A percentile compares a stretch with the other conserved stretches of the same genome.
Conservation (phyloP, 2,113 vertebrate genomes). For the Calidris pygmaea region DNA sequence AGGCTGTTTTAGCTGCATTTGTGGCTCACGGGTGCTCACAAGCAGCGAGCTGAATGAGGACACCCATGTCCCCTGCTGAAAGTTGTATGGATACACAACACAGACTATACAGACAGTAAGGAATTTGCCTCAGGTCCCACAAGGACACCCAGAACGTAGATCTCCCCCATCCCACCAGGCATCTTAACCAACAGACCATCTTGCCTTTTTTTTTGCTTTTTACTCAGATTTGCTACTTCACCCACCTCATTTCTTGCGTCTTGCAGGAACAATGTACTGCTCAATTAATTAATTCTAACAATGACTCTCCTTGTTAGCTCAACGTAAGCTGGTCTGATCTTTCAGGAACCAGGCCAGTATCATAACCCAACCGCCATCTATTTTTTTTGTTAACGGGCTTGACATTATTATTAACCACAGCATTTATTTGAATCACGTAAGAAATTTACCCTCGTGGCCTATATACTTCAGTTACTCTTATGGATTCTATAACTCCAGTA, state of each 20-base stretch:
- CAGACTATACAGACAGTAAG: not conserved
- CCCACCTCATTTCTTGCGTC: not conserved
- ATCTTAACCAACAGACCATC: not conserved
- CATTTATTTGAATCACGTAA: not conserved
- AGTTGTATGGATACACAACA: rapidly evolving
- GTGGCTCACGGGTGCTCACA: not conserved
- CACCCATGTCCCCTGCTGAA: not conserved
- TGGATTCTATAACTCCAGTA: not conserved
- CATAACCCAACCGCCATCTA: not conserved
- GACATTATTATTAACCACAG: not conserved
- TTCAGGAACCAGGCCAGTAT: not conserved
- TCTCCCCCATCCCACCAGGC: not conserved
- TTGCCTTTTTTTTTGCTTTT: not conserved
- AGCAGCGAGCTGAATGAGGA: not conserved
- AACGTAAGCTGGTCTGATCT: not conserved
- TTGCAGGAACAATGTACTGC: not conserved
- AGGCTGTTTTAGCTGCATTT: not conserved
- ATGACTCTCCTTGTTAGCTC: not conserved
- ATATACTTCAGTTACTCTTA: not conserved
- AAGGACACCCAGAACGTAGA: not conserved
- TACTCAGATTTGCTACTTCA: not conserved
- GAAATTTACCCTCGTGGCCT: not conserved
- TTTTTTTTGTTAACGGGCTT: not conserved
- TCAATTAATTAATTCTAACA: not conserved
- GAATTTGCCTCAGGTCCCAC: not conserved